Evolutionary conservation across 2,888 invertebrate genomes (phyloP).

Genomic region (Bimastos eiseni): DNA sequence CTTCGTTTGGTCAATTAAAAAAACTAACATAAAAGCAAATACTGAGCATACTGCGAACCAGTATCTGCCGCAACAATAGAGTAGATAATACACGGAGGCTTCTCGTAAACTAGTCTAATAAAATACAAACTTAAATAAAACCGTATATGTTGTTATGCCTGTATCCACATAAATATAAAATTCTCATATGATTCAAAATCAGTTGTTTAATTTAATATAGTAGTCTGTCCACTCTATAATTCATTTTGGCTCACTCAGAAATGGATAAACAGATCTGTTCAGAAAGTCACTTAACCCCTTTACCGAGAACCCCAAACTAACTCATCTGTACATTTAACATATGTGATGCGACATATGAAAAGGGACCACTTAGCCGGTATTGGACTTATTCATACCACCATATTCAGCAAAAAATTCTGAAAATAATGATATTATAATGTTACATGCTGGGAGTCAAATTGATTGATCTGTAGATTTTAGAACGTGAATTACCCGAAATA

Average conservation of each 20-base stretch:
- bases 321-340: too few relatives aligned
- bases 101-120: conserved; percentile 13
- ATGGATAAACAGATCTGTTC: too few relatives aligned
- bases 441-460: too few relatives aligned
- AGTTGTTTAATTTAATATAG: background rate
- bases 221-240: background rate
- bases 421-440: too few relatives aligned
- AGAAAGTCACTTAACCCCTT: too few relatives aligned
- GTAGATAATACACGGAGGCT: background rate
- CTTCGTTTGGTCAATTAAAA: background rate
- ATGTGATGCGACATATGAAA: too few relatives aligned
- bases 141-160: background rate
- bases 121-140: conserved; percentile 13
- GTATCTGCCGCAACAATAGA: background rate
- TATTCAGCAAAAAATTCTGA: too few relatives aligned
- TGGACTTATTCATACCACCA: too few relatives aligned
- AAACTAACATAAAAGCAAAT: background rate
- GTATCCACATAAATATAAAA: background rate
- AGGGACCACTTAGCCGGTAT: too few relatives aligned
- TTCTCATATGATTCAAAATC: background rate
- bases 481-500: too few relatives aligned
- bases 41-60: background rate
- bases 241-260: background rate
- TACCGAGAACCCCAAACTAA: too few relatives aligned
- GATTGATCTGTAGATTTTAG: too few relatives aligned